A percentile compares a stretch with the other conserved stretches of the same genome.
Evolutionary conservation across 2,797 vertebrate genomes (phyloP).

Genomic region (Fundulus diaphanus): DNA sequence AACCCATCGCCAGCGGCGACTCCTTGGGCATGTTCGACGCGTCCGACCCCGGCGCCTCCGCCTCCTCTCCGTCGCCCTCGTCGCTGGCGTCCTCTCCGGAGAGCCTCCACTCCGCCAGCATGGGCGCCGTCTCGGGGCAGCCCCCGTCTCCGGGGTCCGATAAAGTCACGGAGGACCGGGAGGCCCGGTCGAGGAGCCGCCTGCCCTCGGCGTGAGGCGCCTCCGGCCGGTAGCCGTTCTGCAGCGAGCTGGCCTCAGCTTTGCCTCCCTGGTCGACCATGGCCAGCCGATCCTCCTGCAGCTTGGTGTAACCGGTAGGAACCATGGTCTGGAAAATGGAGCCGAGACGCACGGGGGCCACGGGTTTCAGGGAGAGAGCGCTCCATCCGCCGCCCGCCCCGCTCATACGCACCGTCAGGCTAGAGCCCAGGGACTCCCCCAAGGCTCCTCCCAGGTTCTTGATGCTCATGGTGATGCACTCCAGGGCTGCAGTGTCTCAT

Average conservation of each 20-base stretch:
- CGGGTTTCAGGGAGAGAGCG: conserved; percentile 80
- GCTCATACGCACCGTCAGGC: conserved; percentile 73
- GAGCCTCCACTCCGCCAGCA: conserved; percentile 83
- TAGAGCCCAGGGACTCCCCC: conserved; percentile 79
- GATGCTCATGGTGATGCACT: conserved; percentile 79
- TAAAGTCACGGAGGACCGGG: conserved; percentile 73
- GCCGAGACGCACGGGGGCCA: conserved; percentile 84
- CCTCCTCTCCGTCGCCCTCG: conserved; percentile 72
- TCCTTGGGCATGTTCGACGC: conserved; percentile 89
- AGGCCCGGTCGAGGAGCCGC: conserved; percentile 69
- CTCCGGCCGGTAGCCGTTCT: conserved; percentile 80
- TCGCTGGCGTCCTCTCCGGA: conserved; percentile 82
- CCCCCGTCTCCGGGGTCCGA: conserved; percentile 81
- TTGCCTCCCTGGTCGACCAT: conserved; percentile 82
- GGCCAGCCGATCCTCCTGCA: conserved; percentile 90
- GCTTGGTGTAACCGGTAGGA: conserved; percentile 89
- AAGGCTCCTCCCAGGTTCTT: conserved; percentile 74
- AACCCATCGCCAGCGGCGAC: conserved; percentile 88
- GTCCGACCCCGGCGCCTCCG: conserved; percentile 62
- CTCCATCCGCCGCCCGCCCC: conserved; percentile 82
- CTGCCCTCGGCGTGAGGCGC: conserved; percentile 60
- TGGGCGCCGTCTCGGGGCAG: conserved; percentile 86
- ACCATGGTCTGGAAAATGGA: conserved; percentile 92
- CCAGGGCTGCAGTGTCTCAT: conserved; percentile 57
- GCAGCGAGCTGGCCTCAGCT: conserved; percentile 79